Evolutionary conservation across 2,888 invertebrate genomes (phyloP).

Genomic region (Herminia tarsipennalis): DNA sequence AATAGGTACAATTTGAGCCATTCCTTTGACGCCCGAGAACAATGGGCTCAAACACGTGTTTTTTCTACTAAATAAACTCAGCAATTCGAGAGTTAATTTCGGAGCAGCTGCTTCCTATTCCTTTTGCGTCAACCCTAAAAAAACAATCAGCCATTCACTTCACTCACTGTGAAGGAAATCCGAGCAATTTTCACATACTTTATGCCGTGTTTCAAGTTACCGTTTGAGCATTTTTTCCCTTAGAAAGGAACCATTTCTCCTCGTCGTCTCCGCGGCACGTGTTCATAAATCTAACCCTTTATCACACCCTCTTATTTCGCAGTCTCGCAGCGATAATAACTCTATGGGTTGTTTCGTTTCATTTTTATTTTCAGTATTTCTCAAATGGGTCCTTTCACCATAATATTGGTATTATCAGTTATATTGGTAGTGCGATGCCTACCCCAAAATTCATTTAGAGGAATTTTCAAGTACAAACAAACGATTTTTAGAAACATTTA

Average conservation of each 20-base stretch:
- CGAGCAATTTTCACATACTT: slow-evolving; percentile 50
- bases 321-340: slow-evolving; percentile 63
- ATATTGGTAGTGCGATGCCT: slow-evolving; percentile 20
- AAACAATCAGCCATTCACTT: slow-evolving; percentile 46
- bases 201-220: slow-evolving; percentile 37
- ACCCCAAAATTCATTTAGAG: too few relatives aligned
- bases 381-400: slow-evolving; percentile 14
- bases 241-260: slow-evolving; percentile 55
- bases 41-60: slow-evolving; percentile 23
- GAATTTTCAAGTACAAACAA: too few relatives aligned
- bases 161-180: slow-evolving; percentile 42
- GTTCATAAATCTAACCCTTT: slow-evolving; percentile 71
- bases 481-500: too few relatives aligned
- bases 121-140: slow-evolving; percentile 43
- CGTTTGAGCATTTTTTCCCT: slow-evolving; percentile 42
- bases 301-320: slow-evolving; percentile 65
- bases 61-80: slow-evolving; percentile 33
- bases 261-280: slow-evolving; percentile 54
- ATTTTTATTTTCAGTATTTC: slow-evolving; percentile 44
- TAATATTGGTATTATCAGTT: background rate
- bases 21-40: slow-evolving; percentile 13
- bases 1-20: background rate
- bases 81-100: slow-evolving; percentile 38
- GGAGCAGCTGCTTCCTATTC: slow-evolving; percentile 38
- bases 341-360: slow-evolving; percentile 60